These are phyloP conservation scores for Leptobrachium leishanense DNA, from an alignment of 2,113 vertebrate genomes.

Conservation along the genomic window DNA sequence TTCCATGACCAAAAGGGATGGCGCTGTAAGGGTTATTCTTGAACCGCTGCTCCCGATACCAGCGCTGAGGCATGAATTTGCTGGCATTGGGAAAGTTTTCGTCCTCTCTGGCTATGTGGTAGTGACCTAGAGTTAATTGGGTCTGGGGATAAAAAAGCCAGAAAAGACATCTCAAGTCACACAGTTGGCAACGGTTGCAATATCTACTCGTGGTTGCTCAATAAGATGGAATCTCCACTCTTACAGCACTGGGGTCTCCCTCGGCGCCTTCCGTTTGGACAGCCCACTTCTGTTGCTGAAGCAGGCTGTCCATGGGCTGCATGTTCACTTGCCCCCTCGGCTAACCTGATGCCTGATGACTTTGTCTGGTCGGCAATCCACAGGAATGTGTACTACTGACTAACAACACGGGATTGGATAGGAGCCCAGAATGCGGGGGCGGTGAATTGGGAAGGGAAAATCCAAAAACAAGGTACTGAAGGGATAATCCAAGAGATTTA, in stretches of 20 bases:
- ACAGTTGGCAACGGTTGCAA: neutral
- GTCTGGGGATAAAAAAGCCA: slow-evolving; percentile 58
- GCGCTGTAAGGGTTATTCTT: slow-evolving; percentile 72
- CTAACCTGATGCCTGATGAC: too few relatives aligned
- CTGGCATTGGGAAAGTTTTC: slow-evolving; percentile 62
- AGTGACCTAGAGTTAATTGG: slow-evolving; percentile 75
- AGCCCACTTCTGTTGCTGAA: too few relatives aligned
- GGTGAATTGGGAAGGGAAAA: too few relatives aligned
- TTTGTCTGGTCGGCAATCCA: too few relatives aligned
- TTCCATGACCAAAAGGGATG: slow-evolving; percentile 73
- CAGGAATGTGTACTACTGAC: too few relatives aligned
- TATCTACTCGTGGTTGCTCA: neutral
- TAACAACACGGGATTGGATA: too few relatives aligned
- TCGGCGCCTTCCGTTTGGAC: too few relatives aligned
- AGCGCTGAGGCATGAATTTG: slow-evolving; percentile 68
- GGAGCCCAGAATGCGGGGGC: too few relatives aligned
- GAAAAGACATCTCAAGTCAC: neutral
- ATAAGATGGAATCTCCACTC: neutral
- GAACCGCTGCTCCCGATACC: slow-evolving; percentile 59
- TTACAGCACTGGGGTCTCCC: neutral
- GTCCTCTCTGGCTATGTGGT: slow-evolving; percentile 69
- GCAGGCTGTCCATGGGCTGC: too few relatives aligned
- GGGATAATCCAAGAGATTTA: too few relatives aligned
- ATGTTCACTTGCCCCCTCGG: too few relatives aligned
- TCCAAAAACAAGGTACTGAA: too few relatives aligned